Conservation (phyloP, 2,113 vertebrate species). For the Centrocercus urophasianus region DNA sequence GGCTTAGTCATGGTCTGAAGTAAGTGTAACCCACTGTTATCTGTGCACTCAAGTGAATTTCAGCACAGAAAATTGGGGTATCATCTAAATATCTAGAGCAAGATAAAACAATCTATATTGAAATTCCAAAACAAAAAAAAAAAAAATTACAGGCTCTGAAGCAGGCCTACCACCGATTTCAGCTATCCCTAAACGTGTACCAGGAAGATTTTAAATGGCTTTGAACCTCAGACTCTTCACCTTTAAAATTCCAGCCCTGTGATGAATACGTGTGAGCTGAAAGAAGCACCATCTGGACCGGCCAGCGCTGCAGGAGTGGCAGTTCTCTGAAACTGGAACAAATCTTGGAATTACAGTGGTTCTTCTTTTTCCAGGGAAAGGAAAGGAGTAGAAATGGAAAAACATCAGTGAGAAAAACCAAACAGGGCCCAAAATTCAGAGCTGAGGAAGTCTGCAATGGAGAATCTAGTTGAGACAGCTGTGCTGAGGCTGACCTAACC, state of each 20-base stretch:
- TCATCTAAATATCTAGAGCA: not conserved
- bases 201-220: not conserved
- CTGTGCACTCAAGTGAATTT: not conserved
- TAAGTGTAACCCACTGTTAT: not conserved
- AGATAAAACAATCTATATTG: not conserved
- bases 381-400: conserved; percentile 63
- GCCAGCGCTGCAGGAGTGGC: not conserved
- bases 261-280: not conserved
- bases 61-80: not conserved
- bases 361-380: conserved; percentile 33
- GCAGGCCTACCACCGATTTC: not conserved
- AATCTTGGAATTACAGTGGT: not conserved
- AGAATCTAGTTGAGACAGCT: conserved; percentile 63
- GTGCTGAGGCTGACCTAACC: conserved; percentile 61
- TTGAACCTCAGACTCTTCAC: not conserved
- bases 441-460: conserved; percentile 63
- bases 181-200: not conserved
- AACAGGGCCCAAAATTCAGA: conserved; percentile 4
- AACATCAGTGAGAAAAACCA: conserved; percentile 4
- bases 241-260: not conserved
- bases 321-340: conserved; percentile 35
- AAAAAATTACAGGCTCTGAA: not conserved
- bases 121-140: not conserved
- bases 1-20: not conserved
- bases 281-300: conserved; percentile 25